Base-by-base conservation (phyloP, 2,113 vertebrate species). In the Osmerus mordax region DNA sequence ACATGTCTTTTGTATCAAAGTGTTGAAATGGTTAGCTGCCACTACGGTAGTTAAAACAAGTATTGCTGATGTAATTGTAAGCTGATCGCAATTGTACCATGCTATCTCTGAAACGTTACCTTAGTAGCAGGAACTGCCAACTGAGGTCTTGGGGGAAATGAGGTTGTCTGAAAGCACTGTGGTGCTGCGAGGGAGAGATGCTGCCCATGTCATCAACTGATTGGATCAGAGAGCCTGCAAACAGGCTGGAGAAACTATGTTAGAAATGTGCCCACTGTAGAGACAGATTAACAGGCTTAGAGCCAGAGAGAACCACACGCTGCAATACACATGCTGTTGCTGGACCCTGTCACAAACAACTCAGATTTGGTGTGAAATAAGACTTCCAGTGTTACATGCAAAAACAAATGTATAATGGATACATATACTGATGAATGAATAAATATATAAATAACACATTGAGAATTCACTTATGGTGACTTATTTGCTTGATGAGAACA, bases 231-330 rank as follows among this genome's bases (percentile, higher is more conserved):
- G 73, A 75, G 65, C 74, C 77, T 82, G 64, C 75, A 23, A 52
- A 78, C 55, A 66, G 36, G 60, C 70, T 71, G 52, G 58, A 74
- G 60, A 74, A 85, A 74, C 68, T 68, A 83, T 85, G 81, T 75
- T 70, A 76, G 84, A 67, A 84, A 83, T 77, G 80, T 68, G 74
- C 41, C 72, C 11, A 62, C 77, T 72, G 51, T 65, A 76, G 73
- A 75, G 71, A 59, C 73, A 73, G 80, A 78, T 80, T 84, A 84
- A 67, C 62, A 64, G 76, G 71, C 61, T 84, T 81, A 77, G 29
- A 71, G 61, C 53, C 79, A 23, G 60, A 64, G 61, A 28, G 63
- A 66, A 75, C n/a, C 72, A 72, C n/a, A 63, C 21, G 21, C 7
- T 67, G 71, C 52, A 65, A 82, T 70, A 56, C 58, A 36, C 18